Evolutionary conservation across 92 coral and sea anemone species (phyloP), one percentile per base, ranked within the genome.

Genomic region (Paragorgia papillata): DNA sequence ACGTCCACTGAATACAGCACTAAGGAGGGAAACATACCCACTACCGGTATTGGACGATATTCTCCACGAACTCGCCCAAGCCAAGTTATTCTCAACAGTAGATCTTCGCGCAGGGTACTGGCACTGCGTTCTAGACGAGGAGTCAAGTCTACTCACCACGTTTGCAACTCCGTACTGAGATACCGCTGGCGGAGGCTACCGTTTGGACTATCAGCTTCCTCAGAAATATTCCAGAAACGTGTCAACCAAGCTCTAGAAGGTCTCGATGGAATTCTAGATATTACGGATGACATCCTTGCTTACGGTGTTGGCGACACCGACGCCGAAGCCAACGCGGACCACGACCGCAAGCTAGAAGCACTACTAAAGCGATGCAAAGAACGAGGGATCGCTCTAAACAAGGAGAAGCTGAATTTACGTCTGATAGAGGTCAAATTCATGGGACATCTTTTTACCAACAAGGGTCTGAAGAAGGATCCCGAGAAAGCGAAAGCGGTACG

Each of bases 111-210:
- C 85, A 18, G 89, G 85, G 1, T 85, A 62, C 58, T 85, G 85
- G 85, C 85, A 81, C 64, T 73, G 85, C 46, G 85, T 80, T 34
- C 77, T 85, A 4, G 85, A 76, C 28, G 82, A 68, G 10, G 78
- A 74, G 26, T 80, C 89, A 39, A 80, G 85, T 40, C 63, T 85
- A 18, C 84, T 85, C 75, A 85, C 88, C 6, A 85, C 85, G 18
- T 85, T 85, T 43, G 80, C 85, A 19, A 85, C 85, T 7, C 88
- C 85, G 1, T 80, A 7, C 44, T 76, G 88, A 31, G 77, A 66
- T 85, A 71, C 70, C 46, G 85, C 3, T 85, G 88, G 85, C 46
- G 80, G 41, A 64, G 85, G 21, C 81, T 79, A 26, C 88, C 85
- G 18, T 85, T 79, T 65, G 85, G 85, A 0, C 54, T 80, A 26